Base-by-base conservation (phyloP, 2,113 vertebrate species). In the Clupea harengus region DNA sequence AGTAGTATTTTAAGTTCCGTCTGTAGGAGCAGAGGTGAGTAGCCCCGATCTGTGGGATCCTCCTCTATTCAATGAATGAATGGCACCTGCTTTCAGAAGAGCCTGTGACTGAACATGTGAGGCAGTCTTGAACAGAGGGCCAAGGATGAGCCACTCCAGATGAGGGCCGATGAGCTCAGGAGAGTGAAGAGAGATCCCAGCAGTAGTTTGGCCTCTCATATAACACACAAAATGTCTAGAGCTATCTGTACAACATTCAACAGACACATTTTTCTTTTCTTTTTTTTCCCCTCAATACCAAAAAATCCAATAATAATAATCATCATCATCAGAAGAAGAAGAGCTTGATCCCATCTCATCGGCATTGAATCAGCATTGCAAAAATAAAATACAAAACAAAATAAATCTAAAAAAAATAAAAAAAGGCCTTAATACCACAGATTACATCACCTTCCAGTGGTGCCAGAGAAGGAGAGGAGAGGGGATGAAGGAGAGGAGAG, bases 161-260 rank as follows among this genome's bases (percentile, higher is more conserved):
- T 28, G 64, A 67, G 64, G 39, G 64, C 64, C 28, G 72, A 78
- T 44, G 11, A 32, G 15, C 10, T 15, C 25, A 5, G 17, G 54
- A 78, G 72, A 78, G 72, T 78, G 32, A 20, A 39, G 72, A 32
- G 72, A 78, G 72, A 39, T 32, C 13, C 6, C 72, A 39, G 72
- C 28, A 32, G 10, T 13, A 39, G 72, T 78, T 78, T 78, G 72
- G 72, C 13, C 72, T 44, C 72, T 78, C 72, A 39, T 15, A 87
- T 88, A 86, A 94, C 94, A 95, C 93, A 95, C 92, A 92, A 95
- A 93, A 93, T 92, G 88, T 94, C 94, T 95, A 94, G 90, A 87
- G 92, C 94, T 95, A 96, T 94, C 95, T 95, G 94, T 95, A 96
- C 95, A 95, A 95, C 95, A 95, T 95, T 95, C 95, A 95, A 95